Evolutionary conservation across 30 jellyfish, hydroid and myxozoan species (phyloP).

Genomic region (Pelagia noctiluca): DNA sequence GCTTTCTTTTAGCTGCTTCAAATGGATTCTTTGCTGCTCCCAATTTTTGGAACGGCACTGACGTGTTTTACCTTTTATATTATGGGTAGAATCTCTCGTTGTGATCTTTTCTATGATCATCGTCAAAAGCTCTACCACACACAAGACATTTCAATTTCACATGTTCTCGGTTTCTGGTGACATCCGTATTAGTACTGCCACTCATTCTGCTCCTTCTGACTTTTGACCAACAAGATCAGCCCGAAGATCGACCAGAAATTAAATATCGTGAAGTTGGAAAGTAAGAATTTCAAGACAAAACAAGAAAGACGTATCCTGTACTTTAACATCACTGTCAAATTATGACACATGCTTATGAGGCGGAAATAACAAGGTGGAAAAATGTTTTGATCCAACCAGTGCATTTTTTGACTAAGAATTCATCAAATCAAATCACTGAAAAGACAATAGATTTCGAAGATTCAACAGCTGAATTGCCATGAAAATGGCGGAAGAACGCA

Average conservation of each 20-base stretch:
- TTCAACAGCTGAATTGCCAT: too few relatives aligned
- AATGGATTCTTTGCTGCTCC: constrained; percentile 56
- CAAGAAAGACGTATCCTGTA: constrained; percentile 13
- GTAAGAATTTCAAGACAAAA: constrained; percentile 13
- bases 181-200: constrained; percentile 22
- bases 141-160: constrained; percentile 12
- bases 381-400: too few relatives aligned
- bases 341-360: constrained; percentile 12
- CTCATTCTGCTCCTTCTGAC: constrained; percentile 20
- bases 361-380: too few relatives aligned
- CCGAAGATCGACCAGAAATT: constrained; percentile 14
- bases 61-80: constrained; percentile 19
- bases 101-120: constrained; percentile 28
- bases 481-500: too few relatives aligned
- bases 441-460: too few relatives aligned
- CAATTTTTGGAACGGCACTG: constrained; percentile 21
- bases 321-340: background rate
- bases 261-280: constrained; percentile 1
- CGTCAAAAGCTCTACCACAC: constrained; percentile 40
- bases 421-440: too few relatives aligned
- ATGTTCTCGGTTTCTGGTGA: constrained; percentile 26
- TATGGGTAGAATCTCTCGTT: constrained; percentile 14
- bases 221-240: constrained; percentile 26
- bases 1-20: constrained; percentile 53
- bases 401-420: too few relatives aligned